Percentiles rank a stretch among this genome's conserved stretches.
phyloP scores from a whole-genome alignment of 2,888 invertebrate genomes.

The Deilephila porcellus region DNA sequence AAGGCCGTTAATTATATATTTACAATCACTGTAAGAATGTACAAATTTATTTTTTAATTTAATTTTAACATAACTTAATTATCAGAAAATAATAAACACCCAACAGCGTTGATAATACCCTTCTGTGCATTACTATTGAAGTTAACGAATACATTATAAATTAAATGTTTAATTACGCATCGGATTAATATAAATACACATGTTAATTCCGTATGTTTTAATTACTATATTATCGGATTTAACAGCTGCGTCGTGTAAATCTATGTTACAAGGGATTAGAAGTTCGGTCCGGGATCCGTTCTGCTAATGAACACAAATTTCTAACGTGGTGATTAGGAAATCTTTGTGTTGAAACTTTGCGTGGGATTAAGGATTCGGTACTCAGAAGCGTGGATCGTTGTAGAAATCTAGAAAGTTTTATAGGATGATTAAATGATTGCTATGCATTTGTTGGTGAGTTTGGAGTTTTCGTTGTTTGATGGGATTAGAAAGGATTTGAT shows the following conservation, averaged over 20 bases:
- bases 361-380: not conserved
- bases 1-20: no score
- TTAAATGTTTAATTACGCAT: not conserved
- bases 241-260: constrained; percentile 7
- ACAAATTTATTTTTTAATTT: no score
- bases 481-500: no score
- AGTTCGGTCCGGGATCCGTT: constrained; percentile 4
- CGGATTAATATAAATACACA: not conserved
- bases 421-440: no score
- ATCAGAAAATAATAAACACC: no score
- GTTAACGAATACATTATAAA: not conserved
- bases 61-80: no score
- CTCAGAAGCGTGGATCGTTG: no score
- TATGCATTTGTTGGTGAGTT: no score
- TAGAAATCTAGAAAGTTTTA: no score
- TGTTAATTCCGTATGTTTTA: not conserved
- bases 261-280: constrained; percentile 14
- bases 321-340: not conserved
- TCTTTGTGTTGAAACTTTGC: not conserved
- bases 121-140: not conserved
- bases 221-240: constrained; percentile 3
- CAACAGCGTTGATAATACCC: no score
- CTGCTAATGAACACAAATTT: constrained; percentile 17
- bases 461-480: no score
- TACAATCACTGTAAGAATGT: no score